These are phyloP conservation scores for Eulemur macaco DNA, from an alignment of 2,113 vertebrate species.

Conservation along the genomic window DNA sequence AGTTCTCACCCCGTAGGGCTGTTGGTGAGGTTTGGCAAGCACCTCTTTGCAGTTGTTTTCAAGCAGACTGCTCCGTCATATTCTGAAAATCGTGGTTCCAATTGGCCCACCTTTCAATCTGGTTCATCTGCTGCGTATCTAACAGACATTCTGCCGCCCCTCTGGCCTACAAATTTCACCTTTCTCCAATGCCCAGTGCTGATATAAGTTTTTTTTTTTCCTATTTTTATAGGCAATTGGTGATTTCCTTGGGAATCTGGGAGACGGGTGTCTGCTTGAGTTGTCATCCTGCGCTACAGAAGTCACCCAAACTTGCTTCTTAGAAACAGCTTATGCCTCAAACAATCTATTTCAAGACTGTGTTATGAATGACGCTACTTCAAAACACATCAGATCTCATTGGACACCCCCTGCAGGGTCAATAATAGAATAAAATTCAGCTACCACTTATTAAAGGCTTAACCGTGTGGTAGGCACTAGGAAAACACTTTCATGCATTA, in stretches of 20 bases:
- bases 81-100: neutral
- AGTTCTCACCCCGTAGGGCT: neutral
- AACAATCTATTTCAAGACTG: neutral
- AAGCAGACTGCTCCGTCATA: neutral
- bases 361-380: neutral
- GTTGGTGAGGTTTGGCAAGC: neutral
- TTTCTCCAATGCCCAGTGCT: neutral
- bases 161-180: too few relatives aligned
- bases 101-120: neutral
- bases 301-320: too few relatives aligned
- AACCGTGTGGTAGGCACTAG: fast-evolving
- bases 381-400: neutral
- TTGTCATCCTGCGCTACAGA: neutral
- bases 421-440: neutral
- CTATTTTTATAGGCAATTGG: neutral
- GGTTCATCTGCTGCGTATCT: fast-evolving
- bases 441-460: neutral
- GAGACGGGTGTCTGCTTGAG: neutral
- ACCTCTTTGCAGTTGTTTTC: neutral
- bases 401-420: neutral
- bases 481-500: neutral
- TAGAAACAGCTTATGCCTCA: neutral
- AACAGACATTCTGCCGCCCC: neutral
- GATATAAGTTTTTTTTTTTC: neutral
- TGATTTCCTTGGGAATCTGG: neutral